Evolutionary conservation across 2,888 invertebrate genomes (phyloP), one percentile per base, ranked within the genome.

Genomic region (Lithophane socia): DNA sequence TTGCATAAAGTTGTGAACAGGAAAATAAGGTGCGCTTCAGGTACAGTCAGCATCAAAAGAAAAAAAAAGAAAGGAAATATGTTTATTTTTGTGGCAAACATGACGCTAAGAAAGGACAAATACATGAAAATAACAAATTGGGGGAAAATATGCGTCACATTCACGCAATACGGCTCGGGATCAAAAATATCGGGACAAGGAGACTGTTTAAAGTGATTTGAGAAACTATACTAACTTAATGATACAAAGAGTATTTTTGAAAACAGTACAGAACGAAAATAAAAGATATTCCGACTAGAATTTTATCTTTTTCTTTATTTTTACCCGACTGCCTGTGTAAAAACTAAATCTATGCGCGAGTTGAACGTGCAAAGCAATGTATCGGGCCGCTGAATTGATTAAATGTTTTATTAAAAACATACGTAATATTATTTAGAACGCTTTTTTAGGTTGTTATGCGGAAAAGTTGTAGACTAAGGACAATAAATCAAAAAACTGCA

Each of bases 361-460:
- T 68, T 44, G 16, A 21, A 21, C 16, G 29, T 63, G 29, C 29
- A 44, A 29, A 73, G 29, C 21, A n/a, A 54, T 72, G 29, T 63
- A 75, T 75, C 74, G 12, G 61, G 72, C 52, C 72, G 29, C 29
- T 63, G 75, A 72, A 63, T 47, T 29, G 0, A 37, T 73, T 54
- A 73, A 75, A 72, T 54, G 18, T 63, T 63, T 72, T n/a, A 44
- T 29, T 37, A 13, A 5, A 75, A 63, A 54, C 75, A 54, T 29
- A 75, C 44, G 63, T 44, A 47, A 9, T 16, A 44, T 47, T n/a
- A 63, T 56, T 73, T 54, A 73, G 54, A 37, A 66, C 18, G 18
- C 47, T 66, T 65, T 24, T 10, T 10, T 10, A 3, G 18, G 5
- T 44, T 65, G 64, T 9, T 4, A 12, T 42, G 42, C 42, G 21